Evolutionary conservation across 1,140 invertebrate genomes (phyloP).

Genomic region (Rhynchophorus ferrugineus): DNA sequence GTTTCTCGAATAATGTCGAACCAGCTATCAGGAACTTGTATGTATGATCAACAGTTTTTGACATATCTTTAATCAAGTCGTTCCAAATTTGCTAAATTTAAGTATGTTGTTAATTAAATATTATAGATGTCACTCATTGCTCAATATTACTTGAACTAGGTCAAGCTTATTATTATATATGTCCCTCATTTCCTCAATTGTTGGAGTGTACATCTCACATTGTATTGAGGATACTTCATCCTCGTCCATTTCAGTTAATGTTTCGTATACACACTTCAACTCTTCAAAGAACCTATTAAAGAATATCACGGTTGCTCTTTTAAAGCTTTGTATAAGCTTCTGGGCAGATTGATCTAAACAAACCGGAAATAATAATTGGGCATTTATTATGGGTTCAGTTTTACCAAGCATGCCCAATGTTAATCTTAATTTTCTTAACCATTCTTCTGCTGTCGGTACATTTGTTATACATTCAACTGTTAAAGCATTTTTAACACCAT

Average conservation of each 20-base stretch:
- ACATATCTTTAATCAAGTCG: conserved; percentile 10
- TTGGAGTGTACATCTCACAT: conserved; percentile 20
- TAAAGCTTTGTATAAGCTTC: conserved; percentile 22
- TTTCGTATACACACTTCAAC: conserved; percentile 15
- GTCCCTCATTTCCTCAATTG: conserved; percentile 13
- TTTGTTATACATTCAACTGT: not conserved
- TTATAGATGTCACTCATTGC: not conserved
- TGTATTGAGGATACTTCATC: conserved; percentile 10
- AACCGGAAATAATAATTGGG: not conserved
- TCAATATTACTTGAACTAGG: conserved; percentile 3
- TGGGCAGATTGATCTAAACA: conserved; percentile 16
- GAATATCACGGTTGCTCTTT: conserved; percentile 17
- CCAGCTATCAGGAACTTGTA: conserved; percentile 15
- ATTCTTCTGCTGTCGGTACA: not conserved
- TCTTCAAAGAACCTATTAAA: conserved; percentile 26
- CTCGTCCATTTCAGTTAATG: conserved; percentile 8
- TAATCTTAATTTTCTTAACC: not conserved
- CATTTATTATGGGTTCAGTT: not conserved
- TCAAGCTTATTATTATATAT: conserved; percentile 11
- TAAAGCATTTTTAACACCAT: not conserved
- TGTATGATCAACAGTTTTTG: conserved; percentile 18
- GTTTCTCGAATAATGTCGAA: conserved; percentile 18
- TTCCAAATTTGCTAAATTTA: conserved; percentile 16
- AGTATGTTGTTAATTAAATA: not conserved
- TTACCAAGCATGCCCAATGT: not conserved